Evolutionary conservation across 1,140 invertebrate genomes (phyloP), one percentile per base, ranked within the genome.

Genomic region (Drosophila miranda): DNA sequence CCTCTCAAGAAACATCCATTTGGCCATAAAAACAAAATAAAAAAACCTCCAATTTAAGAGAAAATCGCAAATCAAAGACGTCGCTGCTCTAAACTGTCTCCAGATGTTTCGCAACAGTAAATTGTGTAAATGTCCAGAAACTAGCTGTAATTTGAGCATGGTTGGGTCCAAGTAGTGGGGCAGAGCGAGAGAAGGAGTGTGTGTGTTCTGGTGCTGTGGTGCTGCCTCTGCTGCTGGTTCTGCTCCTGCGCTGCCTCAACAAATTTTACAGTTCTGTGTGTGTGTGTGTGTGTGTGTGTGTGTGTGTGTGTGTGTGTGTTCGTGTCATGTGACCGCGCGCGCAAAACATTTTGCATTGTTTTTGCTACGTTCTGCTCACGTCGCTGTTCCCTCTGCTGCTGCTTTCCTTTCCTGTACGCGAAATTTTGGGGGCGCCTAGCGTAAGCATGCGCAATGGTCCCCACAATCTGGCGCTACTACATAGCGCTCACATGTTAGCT

Each of bases 301-400:
- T 76, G 53, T 75, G 54, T 56, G 58, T 61, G 51, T 73, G 69
- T 73, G 48, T 50, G 14, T 54, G 44, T 52, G 59, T 48, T 84
- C 78, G 69, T 70, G 80, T 86, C 80, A 86, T 84, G 80, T 84
- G 81, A 84, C 81, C 81, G 81, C 81, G 81, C 82, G 82, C 81
- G 82, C 82, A 77, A 84, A 82, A 75, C 72, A 75, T 75, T 74
- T 74, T 74, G 66, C 66, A 69, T 69, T 74, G 71, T 73, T 73
- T 73, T 73, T 73, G 69, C 34, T 38, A 38, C 34, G 34, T 38
- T 38, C 34, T 38, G 34, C 30, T 64, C 51, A 16, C 34, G 34
- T 38, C 19, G 30, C 42, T 53, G 14, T 48, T 56, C 38, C 46
- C 52, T 60, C 55, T 72, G 57, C n/a, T 70, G 43, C 50, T 62